These are phyloP conservation scores for Seira sanloemensis DNA, from an alignment of 2,888 invertebrate species.

Conservation along the genomic window DNA sequence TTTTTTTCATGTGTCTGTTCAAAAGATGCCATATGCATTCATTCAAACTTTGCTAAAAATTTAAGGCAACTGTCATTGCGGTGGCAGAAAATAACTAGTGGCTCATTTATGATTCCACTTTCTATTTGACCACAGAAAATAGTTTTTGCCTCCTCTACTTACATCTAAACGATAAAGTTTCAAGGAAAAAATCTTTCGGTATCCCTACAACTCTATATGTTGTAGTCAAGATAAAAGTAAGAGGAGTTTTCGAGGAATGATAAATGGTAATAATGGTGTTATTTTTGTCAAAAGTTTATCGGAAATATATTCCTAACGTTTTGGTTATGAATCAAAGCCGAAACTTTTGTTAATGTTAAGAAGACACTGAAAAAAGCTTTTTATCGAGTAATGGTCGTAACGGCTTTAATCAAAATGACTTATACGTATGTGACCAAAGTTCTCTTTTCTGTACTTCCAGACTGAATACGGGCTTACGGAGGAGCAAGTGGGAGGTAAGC, in stretches of 20 bases:
- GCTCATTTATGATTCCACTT: background rate
- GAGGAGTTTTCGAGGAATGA: conserved; percentile 7
- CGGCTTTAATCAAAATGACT: conserved; percentile 6
- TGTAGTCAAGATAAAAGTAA: conserved; percentile 20
- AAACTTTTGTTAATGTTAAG: too few relatives aligned
- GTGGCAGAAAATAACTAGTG: background rate
- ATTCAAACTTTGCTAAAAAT: background rate
- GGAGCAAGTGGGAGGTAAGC: conserved; percentile 90
- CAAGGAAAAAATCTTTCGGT: conserved; percentile 2
- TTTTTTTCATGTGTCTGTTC: too few relatives aligned
- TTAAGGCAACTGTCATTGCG: background rate
- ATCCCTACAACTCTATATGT: background rate
- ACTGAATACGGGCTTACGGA: conserved; percentile 91
- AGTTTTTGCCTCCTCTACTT: too few relatives aligned
- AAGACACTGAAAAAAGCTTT: too few relatives aligned
- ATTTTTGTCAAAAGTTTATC: background rate
- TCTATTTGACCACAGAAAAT: background rate
- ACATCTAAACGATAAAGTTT: background rate
- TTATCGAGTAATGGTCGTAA: too few relatives aligned
- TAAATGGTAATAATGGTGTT: background rate
- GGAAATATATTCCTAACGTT: background rate
- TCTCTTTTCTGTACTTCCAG: conserved; percentile 79
- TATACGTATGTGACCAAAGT: conserved; percentile 1
- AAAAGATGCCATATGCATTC: background rate
- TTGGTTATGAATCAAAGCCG: background rate